Evolutionary conservation across 2,113 vertebrate genomes (phyloP).

Genomic region (Nyctereutes procyonoides): DNA sequence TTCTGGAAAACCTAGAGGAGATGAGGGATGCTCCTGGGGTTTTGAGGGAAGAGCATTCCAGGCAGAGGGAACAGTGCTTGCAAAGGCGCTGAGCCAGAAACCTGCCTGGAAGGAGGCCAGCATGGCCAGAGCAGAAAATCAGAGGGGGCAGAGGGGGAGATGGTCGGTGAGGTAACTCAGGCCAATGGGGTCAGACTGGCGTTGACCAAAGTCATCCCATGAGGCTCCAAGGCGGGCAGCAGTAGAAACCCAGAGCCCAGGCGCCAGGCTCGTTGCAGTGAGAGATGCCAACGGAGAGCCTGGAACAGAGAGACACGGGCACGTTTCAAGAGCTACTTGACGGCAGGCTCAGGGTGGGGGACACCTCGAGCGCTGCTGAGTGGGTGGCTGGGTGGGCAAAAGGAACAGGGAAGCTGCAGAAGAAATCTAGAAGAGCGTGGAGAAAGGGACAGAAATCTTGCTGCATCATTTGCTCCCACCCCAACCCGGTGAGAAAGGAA

Average conservation of each 20-base stretch:
- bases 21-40: fast-evolving
- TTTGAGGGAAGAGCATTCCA: background rate
- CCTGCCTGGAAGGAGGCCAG: background rate
- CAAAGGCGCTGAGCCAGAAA: background rate
- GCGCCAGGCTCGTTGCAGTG: background rate
- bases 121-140: background rate
- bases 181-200: background rate
- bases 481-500: background rate
- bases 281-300: background rate
- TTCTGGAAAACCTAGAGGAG: background rate
- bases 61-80: background rate
- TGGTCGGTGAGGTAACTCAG: fast-evolving
- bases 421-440: fast-evolving
- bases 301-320: background rate
- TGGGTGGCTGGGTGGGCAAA: fast-evolving
- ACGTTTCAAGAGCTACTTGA: background rate
- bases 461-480: background rate
- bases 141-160: background rate
- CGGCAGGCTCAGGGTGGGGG: fast-evolving
- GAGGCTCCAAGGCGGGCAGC: background rate
- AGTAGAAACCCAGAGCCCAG: background rate
- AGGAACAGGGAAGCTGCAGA: background rate
- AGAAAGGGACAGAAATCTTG: background rate
- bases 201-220: background rate
- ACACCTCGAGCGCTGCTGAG: background rate